Conservation (phyloP, 2,797 vertebrate genomes). For the Falco rusticolus region DNA sequence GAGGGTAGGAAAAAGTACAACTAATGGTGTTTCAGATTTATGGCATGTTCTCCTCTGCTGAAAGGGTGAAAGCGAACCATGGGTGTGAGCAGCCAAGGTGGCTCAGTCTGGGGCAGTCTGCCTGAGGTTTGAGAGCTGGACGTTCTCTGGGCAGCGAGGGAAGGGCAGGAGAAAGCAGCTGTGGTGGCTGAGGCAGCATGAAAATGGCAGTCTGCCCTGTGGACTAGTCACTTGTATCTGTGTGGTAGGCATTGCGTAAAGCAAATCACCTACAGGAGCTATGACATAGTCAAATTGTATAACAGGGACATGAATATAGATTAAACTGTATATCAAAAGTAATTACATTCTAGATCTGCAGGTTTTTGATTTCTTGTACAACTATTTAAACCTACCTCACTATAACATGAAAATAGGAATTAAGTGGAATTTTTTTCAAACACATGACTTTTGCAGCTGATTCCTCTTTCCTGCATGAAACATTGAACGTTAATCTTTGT, state of each 20-base stretch:
- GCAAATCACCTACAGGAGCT: not conserved
- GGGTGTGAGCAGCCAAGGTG: not conserved
- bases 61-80: not conserved
- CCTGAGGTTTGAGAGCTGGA: not conserved
- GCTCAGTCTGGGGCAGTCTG: not conserved
- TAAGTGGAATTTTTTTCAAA: not conserved
- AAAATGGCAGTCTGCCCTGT: not conserved
- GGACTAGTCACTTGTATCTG: accelerated
- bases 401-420: not conserved
- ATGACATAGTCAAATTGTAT: not conserved
- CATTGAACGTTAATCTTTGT: not conserved
- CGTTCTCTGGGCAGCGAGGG: not conserved
- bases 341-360: not conserved
- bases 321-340: not conserved
- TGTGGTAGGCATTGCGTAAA: accelerated
- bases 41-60: accelerated
- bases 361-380: not conserved
- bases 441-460: not conserved
- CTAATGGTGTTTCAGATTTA: not conserved
- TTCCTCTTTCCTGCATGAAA: not conserved
- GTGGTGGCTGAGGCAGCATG: not conserved
- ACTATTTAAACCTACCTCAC: not conserved
- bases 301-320: not conserved
- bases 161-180: not conserved
- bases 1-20: not conserved